Base-by-base conservation (phyloP, 2,797 vertebrate genomes). In the Echeneis naucrates region DNA sequence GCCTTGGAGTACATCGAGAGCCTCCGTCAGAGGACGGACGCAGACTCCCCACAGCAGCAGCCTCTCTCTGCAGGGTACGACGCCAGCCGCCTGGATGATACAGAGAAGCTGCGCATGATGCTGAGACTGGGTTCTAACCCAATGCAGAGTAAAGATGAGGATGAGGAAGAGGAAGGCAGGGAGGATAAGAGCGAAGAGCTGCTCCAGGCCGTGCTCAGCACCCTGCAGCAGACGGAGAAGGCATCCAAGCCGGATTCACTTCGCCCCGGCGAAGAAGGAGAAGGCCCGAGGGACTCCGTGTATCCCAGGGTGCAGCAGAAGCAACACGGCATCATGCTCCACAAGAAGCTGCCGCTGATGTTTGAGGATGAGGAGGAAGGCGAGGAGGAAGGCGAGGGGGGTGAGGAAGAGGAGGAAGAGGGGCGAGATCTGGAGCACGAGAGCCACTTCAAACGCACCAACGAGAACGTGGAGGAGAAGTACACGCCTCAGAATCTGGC, bases 401-500 rank as follows among this genome's bases (percentile, higher is more conserved):
- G 89, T 2, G 91, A 91, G 26, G 78, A 75, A 2, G 77, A 72
- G 12, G 78, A 59, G 24, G 77, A 84, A 0, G 64, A 78, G 4
- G 56, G n/a, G 12, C 40, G 72, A 2, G 71, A 56, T 26, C 24
- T 17, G 10, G 75, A 74, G 21, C 77, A 8, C 0, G 94, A 94
- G 66, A 95, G 85, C 54, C 96, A 95, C 50, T 96, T 96, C 62
- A 99, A 99, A 66, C 95, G 97, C 23, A 98, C 96, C 53, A 99
- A 97, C 17, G 98, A 99, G 89, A 97, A 98, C 0, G 95, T 98
- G 50, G 97, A 98, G 75, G 96, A 97, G 80, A 96, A 97, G 45
- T 98, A 99, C 66, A 98, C 97, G 0, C 97, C 97, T 27, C 97
- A 99, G 80, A 99, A 95, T 79, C 94, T 99, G 11, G 98, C 98